These are phyloP conservation scores for Semnornis frantzii DNA, from an alignment of 2,113 vertebrate species.

Conservation along the genomic window DNA sequence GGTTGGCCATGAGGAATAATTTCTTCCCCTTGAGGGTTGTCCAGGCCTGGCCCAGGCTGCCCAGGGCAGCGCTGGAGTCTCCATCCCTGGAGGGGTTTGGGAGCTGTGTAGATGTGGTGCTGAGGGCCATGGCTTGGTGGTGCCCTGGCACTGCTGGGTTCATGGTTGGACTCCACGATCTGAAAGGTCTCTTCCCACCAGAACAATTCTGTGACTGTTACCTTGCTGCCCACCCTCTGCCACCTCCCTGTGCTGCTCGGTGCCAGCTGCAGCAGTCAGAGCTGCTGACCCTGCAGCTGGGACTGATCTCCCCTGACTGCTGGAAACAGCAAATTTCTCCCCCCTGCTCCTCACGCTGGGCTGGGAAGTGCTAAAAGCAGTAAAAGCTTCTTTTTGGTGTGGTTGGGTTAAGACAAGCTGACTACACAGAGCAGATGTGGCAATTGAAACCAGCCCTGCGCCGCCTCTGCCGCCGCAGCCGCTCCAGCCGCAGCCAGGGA, in stretches of 20 bases:
- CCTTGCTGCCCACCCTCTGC: not conserved
- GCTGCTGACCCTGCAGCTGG: slow-evolving; percentile 50
- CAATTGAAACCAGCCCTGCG: slow-evolving; percentile 61
- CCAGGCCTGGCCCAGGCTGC: too few species aligned
- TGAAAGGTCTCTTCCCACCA: too few species aligned
- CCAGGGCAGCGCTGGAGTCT: too few species aligned
- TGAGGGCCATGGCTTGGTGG: too few species aligned
- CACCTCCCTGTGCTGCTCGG: not conserved
- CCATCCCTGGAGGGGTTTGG: too few species aligned
- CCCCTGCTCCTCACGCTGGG: slow-evolving; percentile 19
- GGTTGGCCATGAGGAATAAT: too few species aligned
- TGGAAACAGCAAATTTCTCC: slow-evolving; percentile 57
- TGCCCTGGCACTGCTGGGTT: too few species aligned
- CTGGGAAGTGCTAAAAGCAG: slow-evolving; percentile 64
- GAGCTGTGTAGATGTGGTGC: too few species aligned
- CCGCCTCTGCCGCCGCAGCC: not conserved
- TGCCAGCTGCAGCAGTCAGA: not conserved
- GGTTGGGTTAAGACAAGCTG: slow-evolving; percentile 67
- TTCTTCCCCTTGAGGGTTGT: too few species aligned
- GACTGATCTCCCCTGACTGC: slow-evolving; percentile 32
- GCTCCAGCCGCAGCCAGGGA: slow-evolving; percentile 12
- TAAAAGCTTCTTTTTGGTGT: slow-evolving; percentile 62
- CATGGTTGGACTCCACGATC: too few species aligned
- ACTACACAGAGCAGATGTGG: slow-evolving; percentile 65
- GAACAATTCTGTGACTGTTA: too few species aligned